Evolutionary conservation across 2,888 invertebrate species (phyloP), one percentile per base, ranked within the genome.

Genomic region (Prostheceraeus crozeri): DNA sequence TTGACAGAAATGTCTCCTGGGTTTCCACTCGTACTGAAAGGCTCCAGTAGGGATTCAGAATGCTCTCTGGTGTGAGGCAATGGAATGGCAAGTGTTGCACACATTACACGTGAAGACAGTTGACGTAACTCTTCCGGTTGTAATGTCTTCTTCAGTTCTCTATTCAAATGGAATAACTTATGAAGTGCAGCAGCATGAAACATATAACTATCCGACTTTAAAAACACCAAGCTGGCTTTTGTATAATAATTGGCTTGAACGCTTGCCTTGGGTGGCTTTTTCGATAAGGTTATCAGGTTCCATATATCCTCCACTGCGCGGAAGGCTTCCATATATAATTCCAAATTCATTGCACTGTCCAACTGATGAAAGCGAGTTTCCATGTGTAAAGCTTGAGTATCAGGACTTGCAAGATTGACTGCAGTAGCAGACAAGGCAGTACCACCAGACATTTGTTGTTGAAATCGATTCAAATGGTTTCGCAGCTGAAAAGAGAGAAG

Each of bases 211-310:
- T 93, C 94, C 2, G 96, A 94, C 78, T 98, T 98, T 86, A 93
- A 94, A 79, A 99, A 98, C 0, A 99, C 94, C 78, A 98, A 85
- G 0, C 94, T 90, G 51, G 98, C 78, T 75, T 98, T 98, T 66
- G 91, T 89, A 70, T 94, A 98, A 77, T 98, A 98, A 77, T 93
- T 94, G 30, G 94, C 94, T 89, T 94, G 94, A 55, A 94, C 88
- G 72, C 93, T 89, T 0, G 94, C 89, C 4, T 93, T 89, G 0
- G 93, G 91, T 1, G 86, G 85, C 78, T 94, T 96, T 76, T 94
- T 94, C 0, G 94, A 90, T 76, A 94, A 83, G 71, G 86, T 87
- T 87, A 98, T 94, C 62, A 96, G 79, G 61, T 88, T 87, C 75
- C 94, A 91, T 68, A 98, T 93, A 76, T 98, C 98, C 75, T 99